These are phyloP conservation scores for Reticulitermes speratus DNA, from an alignment of 1,140 invertebrate species.

Conservation along the genomic window DNA sequence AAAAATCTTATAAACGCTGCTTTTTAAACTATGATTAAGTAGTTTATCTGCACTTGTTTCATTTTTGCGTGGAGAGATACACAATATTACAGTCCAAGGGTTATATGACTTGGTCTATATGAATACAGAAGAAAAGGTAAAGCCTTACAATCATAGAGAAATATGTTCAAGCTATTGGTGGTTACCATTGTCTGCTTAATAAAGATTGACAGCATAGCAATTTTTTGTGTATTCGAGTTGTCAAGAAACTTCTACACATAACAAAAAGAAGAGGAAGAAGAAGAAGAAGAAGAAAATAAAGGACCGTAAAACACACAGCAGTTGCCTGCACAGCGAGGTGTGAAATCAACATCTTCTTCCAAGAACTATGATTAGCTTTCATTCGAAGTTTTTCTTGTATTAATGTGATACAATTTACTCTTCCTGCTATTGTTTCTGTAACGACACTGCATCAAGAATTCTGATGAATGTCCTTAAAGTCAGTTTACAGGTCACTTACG, in stretches of 20 bases:
- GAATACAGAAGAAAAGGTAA: background rate
- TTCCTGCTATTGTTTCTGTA: no score
- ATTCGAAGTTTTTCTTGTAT: background rate
- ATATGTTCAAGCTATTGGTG: background rate
- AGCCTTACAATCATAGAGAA: background rate
- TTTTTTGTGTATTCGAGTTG: background rate
- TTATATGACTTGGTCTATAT: background rate
- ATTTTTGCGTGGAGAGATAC: background rate
- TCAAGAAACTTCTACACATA: background rate
- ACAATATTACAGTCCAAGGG: background rate
- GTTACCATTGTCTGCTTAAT: background rate
- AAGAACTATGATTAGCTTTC: background rate
- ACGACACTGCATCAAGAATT: no score
- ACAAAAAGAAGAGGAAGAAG: background rate
- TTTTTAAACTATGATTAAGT: background rate
- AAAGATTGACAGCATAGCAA: slow-evolving; percentile 3
- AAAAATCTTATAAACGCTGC: no score
- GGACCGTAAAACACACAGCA: background rate
- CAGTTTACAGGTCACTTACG: no score
- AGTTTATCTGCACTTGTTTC: background rate
- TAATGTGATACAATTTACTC: background rate
- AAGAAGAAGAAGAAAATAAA: background rate
- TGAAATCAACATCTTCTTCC: background rate
- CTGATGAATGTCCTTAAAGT: no score
- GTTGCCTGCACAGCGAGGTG: background rate